Conservation (phyloP, 2,113 vertebrate species). For the Gambusia affinis region DNA sequence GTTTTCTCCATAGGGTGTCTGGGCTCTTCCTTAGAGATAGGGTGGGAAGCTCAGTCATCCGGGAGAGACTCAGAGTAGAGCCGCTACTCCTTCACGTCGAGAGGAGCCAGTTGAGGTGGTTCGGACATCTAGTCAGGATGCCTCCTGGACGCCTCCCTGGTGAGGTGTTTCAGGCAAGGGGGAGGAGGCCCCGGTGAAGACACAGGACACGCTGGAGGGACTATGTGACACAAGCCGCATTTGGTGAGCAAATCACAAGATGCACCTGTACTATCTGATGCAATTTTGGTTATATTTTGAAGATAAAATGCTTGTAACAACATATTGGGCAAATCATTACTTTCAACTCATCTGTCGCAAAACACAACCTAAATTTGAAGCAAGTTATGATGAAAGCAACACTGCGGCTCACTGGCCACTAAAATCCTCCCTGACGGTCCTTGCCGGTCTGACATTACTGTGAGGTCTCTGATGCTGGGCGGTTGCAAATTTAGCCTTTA, state of each 20-base stretch:
- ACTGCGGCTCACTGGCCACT: constrained; percentile 42
- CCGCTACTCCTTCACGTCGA: too few species aligned
- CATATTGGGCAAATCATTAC: constrained; percentile 2
- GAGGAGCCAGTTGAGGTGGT: too few species aligned
- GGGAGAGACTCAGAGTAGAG: too few species aligned
- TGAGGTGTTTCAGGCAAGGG: too few species aligned
- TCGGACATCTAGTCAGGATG: too few species aligned
- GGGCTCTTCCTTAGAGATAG: too few species aligned
- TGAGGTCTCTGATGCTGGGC: constrained; percentile 74
- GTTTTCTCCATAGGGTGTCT: too few species aligned
- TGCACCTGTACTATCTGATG: background rate
- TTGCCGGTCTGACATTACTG: constrained; percentile 61
- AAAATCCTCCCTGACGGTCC: constrained; percentile 70
- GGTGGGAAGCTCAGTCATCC: too few species aligned
- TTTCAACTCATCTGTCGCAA: constrained; percentile 49
- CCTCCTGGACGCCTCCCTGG: too few species aligned
- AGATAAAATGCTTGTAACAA: background rate
- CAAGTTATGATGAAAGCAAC: constrained; percentile 60
- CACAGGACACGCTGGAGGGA: too few species aligned
- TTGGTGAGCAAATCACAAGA: background rate
- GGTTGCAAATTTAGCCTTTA: constrained; percentile 85
- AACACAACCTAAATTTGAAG: constrained; percentile 22
- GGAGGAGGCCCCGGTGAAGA: too few species aligned
- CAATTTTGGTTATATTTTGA: background rate
- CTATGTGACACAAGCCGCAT: background rate